Evolutionary conservation across 2,888 invertebrate species (phyloP).

Genomic region (Caenorhabditis zanzibari): DNA sequence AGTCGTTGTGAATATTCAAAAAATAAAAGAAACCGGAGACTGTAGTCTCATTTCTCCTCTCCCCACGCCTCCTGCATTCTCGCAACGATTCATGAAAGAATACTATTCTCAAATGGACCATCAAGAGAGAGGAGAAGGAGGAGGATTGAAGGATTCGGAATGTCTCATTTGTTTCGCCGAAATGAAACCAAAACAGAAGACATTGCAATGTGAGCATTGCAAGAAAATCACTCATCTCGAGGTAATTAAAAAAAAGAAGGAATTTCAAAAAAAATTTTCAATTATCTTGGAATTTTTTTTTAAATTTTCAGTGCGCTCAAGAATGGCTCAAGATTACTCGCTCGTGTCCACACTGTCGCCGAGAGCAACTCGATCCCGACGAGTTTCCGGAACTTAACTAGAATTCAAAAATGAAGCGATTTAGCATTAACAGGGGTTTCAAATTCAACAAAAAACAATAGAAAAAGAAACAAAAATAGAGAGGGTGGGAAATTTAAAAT

Average conservation of each 20-base stretch:
- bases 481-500: too few relatives aligned
- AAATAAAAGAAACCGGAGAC: neutral
- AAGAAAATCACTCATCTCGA: neutral
- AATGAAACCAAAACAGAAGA: neutral
- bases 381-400: constrained; percentile 12
- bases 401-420: too few relatives aligned
- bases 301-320: constrained; percentile 7
- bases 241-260: too few relatives aligned
- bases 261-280: too few relatives aligned
- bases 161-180: neutral
- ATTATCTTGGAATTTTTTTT: too few relatives aligned
- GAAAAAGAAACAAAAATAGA: too few relatives aligned
- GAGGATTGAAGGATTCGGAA: neutral
- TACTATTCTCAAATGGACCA: neutral
- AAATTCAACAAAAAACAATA: too few relatives aligned
- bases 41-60: neutral
- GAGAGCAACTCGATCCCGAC: constrained; percentile 2
- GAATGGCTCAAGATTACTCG: constrained; percentile 2
- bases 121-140: neutral
- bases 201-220: neutral
- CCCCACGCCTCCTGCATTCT: neutral
- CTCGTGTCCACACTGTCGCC: neutral
- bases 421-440: too few relatives aligned
- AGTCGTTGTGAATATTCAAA: too few relatives aligned
- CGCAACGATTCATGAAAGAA: neutral